Base-by-base conservation (phyloP, 2,113 vertebrate genomes). In the Etheostoma cragini region DNA sequence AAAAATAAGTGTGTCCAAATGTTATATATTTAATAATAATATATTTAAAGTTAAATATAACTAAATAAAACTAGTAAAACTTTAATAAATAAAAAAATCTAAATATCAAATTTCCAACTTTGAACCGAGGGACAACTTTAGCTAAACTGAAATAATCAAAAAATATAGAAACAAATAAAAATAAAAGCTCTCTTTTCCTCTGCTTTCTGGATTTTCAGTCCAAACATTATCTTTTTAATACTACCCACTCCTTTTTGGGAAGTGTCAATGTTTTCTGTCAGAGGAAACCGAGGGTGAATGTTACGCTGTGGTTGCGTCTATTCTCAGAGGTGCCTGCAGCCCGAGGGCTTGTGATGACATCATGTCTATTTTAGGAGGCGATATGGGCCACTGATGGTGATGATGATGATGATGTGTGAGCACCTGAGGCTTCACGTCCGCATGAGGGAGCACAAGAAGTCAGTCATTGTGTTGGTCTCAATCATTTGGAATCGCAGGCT, bases 281-380 rank as follows among this genome's bases (percentile, higher is more conserved):
- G 45, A 52, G 52, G 72, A 78, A 76, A 58, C 49, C 49, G 54
- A 80, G 70, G n/a, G 38, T 26, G 76, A 81, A 17, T 52, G 76
- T 79, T 68, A 42, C 47, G 11, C 57, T 58, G 49, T 8, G 16
- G 19, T 74, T 65, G 80, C 14, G 21, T 88, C 84, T 88, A 57
- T 69, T 82, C 82, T 84, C 90, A 79, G 87, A 84, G 79, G 80
- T 78, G 67, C 76, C 58, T 70, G 1, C 8, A 5, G 69, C 90
- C 85, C 67, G 3, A 5, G 49, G 89, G 88, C 49, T 72, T 24
- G 64, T 33, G 69, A 58, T 89, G 92, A 93, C 93, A 88, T 93
- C 92, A 91, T 16, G 76, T 91, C 89, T 93, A 93, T 93, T 93
- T 94, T 89, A 89, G 84, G 92, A 90, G 71, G 65, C 49, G 83